phyloP scores from a whole-genome alignment of 2,797 vertebrate species.

The Helicolenus hilgendorfi region DNA sequence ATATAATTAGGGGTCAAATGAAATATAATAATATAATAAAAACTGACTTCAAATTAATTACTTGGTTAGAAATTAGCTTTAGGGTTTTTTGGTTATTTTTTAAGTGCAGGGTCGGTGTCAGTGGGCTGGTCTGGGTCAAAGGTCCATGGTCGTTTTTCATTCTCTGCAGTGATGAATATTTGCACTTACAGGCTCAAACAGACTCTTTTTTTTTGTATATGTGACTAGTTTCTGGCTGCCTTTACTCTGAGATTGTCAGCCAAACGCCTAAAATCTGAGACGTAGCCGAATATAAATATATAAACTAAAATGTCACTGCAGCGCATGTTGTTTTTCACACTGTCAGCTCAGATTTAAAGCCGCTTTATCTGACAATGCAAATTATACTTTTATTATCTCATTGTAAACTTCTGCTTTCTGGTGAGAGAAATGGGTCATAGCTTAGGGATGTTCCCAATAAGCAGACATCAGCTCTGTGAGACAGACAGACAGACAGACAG shows the following conservation, averaged over 20 bases:
- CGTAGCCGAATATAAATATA: neutral
- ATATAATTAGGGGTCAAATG: neutral
- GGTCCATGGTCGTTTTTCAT: neutral
- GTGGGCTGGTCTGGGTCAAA: conserved; percentile 4
- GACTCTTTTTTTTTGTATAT: neutral
- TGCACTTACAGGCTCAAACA: neutral
- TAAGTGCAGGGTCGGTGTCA: neutral
- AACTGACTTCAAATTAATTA: neutral
- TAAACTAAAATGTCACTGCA: conserved; percentile 1
- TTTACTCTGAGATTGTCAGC: neutral
- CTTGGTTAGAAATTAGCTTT: neutral
- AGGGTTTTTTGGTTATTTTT: neutral
- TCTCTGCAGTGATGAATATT: neutral
- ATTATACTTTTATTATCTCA: conserved; percentile 34
- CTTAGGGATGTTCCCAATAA: conserved; percentile 46
- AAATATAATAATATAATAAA: neutral
- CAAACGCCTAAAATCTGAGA: conserved; percentile 4
- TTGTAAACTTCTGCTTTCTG: conserved; percentile 44
- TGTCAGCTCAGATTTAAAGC: conserved; percentile 22
- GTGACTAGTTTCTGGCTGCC: neutral
- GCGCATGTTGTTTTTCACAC: neutral
- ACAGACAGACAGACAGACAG: no score
- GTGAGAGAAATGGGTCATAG: conserved; percentile 42
- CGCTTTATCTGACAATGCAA: conserved; percentile 34
- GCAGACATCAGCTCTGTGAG: conserved; percentile 52